Evolutionary conservation across 1,140 invertebrate genomes (phyloP), one percentile per base, ranked within the genome.

Genomic region (Cydia pomonella): DNA sequence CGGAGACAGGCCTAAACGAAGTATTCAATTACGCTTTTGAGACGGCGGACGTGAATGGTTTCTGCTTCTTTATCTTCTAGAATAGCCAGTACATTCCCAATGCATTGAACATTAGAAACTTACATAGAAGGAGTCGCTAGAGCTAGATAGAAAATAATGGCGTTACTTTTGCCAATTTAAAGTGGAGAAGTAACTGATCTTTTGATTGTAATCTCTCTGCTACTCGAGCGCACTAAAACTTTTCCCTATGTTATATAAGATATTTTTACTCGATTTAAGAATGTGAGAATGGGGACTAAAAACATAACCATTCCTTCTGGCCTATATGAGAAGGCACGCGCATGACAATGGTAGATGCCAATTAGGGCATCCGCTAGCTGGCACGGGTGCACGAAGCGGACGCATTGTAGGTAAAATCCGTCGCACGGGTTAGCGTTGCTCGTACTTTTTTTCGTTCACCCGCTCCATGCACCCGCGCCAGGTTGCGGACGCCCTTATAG

Each of bases 101-200:
- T 33, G 27, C 27, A 66, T 66, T 66, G 25, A 29, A 33, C 33
- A 16, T 69, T 59, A 59, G 53, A 21, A 23, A 23, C 50, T 53
- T 66, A n/a, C n/a, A n/a, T n/a, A 1, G n/a, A 23, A 33, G 16
- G 53, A 59, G 29, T 33, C 64, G 64, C 64, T 69, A 69, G 64
- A 69, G 64, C n/a, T 69, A 69, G n/a, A 38, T 33, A 69, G 27
- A 33, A 33, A 38, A 69, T 38, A 1, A 59, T 21, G 64, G 25
- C 27, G 16, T 66, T 23, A 16, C 3, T 66, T 66, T 66, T 25
- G 63, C 63, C 63, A 29, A 16, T 29, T 7, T 29, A 5, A 25
- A 27, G 16, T 29, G 12, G 9, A 3, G 21, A 27, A 25, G 25
- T 66, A 18, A 50, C 0, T 50, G n/a, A 16, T 18, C 47, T 18